Evolutionary conservation across 2,797 vertebrate species (phyloP), one percentile per base, ranked within the genome.

Genomic region (Ammospiza maritima): DNA sequence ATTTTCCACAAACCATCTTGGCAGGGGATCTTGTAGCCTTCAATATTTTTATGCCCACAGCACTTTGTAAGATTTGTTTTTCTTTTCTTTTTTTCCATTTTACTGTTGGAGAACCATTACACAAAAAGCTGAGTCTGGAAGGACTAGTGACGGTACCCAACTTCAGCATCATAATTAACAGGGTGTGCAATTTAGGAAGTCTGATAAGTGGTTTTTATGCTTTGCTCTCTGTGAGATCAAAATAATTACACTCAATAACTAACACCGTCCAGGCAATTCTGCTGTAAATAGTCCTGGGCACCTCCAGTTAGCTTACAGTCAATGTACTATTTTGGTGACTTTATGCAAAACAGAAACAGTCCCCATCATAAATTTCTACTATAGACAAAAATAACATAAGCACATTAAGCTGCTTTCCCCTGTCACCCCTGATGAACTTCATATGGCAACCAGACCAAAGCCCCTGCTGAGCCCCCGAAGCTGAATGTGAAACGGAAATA

Each of bases 361-460:
- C 51, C 29, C 70, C 72, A 89, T 84, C 62, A 73, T 29, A 78
- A 57, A 85, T 66, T 78, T 93, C 87, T 88, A 73, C 69, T 73
- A 78, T 7, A 92, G 85, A 88, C 73, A 78, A 92, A 96, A 96
- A 95, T 93, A 96, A 92, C 87, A 92, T 13, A 48, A 94, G 79
- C 79, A 94, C 64, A 89, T 93, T 88, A 93, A 92, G 91, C 85
- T 89, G 53, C 82, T 94, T 93, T 96, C 1, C 13, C 89, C 90
- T 94, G 91, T 96, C 94, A 96, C 89, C 94, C 82, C 64, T 47
- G 82, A 91, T 94, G 91, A 96, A 96, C 95, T 91, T 94, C 95
- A 96, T 91, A 95, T 84, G 85, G 95, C 67, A 91, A 94, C 85
- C 88, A 94, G 93, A 96, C 95, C 95, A 94, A 94, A 89, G 93